phyloP scores from a whole-genome alignment of 2,113 vertebrate species.

The Vimba vimba region DNA sequence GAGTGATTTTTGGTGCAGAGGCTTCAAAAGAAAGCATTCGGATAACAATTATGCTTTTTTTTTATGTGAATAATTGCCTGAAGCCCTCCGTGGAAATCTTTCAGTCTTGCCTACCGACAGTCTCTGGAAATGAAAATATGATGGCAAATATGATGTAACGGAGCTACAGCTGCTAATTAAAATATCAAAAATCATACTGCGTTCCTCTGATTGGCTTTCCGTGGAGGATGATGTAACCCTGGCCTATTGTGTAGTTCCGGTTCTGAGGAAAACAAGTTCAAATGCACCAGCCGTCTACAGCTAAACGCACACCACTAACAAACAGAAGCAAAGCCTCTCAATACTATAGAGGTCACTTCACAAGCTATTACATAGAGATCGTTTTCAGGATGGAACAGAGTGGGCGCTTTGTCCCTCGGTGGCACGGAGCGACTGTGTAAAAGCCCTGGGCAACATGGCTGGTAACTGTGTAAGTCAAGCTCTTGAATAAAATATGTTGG shows the following conservation, averaged over 20 bases:
- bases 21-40: slow-evolving; percentile 39
- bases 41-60: background rate
- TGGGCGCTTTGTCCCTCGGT: slow-evolving; percentile 65
- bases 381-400: slow-evolving; percentile 65
- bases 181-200: slow-evolving; percentile 10
- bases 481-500: slow-evolving; percentile 79
- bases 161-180: slow-evolving; percentile 29
- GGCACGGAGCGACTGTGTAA: slow-evolving; percentile 65
- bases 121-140: slow-evolving; percentile 6
- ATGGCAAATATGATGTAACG: slow-evolving; percentile 27
- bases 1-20: slow-evolving; percentile 58
- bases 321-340: slow-evolving; percentile 50
- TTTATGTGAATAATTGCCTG: background rate
- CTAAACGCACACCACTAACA: slow-evolving; percentile 22
- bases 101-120: background rate
- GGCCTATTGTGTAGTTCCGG: slow-evolving; percentile 15
- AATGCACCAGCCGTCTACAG: slow-evolving; percentile 23
- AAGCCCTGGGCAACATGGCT: slow-evolving; percentile 69
- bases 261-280: slow-evolving; percentile 30
- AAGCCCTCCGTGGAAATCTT: slow-evolving; percentile 11
- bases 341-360: slow-evolving; percentile 63
- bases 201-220: slow-evolving; percentile 14
- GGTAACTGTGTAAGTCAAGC: slow-evolving; percentile 75
- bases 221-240: slow-evolving; percentile 9
- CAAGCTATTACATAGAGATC: slow-evolving; percentile 70